These are phyloP conservation scores for Diarsia rubi DNA, from an alignment of 2,888 invertebrate genomes.

Conservation along the genomic window DNA sequence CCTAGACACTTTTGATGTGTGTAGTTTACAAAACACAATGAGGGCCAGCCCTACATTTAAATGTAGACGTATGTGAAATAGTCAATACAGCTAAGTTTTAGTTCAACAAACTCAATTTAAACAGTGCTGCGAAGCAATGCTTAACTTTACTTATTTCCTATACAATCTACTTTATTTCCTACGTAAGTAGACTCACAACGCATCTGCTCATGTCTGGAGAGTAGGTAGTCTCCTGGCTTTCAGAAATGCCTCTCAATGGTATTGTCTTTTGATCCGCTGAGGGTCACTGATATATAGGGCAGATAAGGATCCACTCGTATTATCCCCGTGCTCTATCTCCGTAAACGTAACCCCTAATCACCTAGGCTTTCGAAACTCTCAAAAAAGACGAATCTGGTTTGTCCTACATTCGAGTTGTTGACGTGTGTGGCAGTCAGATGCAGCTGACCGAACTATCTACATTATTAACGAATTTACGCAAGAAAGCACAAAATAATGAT, in stretches of 20 bases:
- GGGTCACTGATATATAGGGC: conserved; percentile 66
- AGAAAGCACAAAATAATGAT: conserved; percentile 5
- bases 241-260: conserved; percentile 64
- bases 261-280: conserved; percentile 64
- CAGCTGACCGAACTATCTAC: conserved; percentile 1
- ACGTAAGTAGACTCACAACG: conserved; percentile 41
- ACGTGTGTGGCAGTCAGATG: conserved; percentile 15
- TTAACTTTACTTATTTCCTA: conserved; percentile 25
- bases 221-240: conserved; percentile 55
- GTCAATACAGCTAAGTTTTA: conserved; percentile 27
- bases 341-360: conserved; percentile 63
- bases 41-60: neutral
- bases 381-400: conserved; percentile 54
- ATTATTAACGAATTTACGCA: conserved; percentile 20
- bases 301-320: conserved; percentile 70
- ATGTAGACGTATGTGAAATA: conserved; percentile 23
- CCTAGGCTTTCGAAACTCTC: conserved; percentile 46
- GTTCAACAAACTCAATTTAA: conserved; percentile 35
- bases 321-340: conserved; percentile 71
- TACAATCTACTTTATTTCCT: conserved; percentile 47
- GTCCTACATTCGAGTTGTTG: conserved; percentile 33
- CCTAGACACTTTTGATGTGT: too few relatives aligned
- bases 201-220: conserved; percentile 38
- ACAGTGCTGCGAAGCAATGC: conserved; percentile 5
- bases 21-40: too few relatives aligned